Base-by-base conservation (phyloP, 2,888 invertebrate genomes). In the Spodoptera picta region DNA sequence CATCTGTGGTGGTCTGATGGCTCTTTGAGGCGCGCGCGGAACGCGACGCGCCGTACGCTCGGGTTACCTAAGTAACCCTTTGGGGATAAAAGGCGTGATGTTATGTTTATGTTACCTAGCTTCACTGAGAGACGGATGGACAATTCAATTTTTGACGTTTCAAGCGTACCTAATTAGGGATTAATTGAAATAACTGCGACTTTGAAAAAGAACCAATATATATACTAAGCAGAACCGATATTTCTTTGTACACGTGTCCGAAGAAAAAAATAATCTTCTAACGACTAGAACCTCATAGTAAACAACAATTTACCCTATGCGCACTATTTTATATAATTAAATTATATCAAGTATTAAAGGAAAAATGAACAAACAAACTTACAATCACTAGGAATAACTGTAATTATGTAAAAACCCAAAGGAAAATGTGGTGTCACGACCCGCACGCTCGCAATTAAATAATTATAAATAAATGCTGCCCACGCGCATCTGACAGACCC, bases 381-480 rank as follows among this genome's bases (percentile, higher is more conserved):
- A 71, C 65, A 66, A 69, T 77, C 68, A 71, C 65, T 68, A 68
- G 56, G 54, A 70, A 65, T 65, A 73, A 59, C 56, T 64, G 56
- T 69, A 77, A 69, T 75, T 73, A 63, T 64, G 69, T 77, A 80
- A 77, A 76, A 80, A 75, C 77, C 77, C 74, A 59, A 63, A 76
- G 79, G 75, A 77, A 79, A 79, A 79, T 72, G 59, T 68, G 80
- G 70, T 83, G 83, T 83, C 84, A 80, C 83, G 81, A 84, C 81
- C 80, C 73, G 69, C 66, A 69, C 69, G 56, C 50, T 64, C 63
- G 77, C 81, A 81, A 87, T 88, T 87, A 85, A 87, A 87, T 87
- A 86, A 87, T 87, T 84, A 86, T 74, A 66, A 74, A 73, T 81
- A 85, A 87, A 84, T 70, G 73, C 62, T 80, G 78, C 82, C 73